A percentile compares a stretch with the other conserved stretches of the same genome.
Evolutionary conservation across 2,797 vertebrate species (phyloP).

Genomic region (Danio aesculapii): DNA sequence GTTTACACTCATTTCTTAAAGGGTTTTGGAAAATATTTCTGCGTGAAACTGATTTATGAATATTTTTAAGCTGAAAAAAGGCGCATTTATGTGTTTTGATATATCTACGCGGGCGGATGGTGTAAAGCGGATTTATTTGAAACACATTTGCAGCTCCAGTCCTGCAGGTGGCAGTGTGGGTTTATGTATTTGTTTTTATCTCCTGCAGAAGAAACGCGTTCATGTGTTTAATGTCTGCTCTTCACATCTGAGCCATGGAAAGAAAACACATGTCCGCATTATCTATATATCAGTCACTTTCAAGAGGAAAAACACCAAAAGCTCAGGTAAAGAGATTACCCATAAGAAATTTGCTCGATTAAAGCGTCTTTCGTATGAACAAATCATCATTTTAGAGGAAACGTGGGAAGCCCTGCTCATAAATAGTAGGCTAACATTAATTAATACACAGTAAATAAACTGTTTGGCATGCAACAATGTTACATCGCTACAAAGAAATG

Average conservation of each 20-base stretch:
- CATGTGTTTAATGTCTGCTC: conserved; percentile 29
- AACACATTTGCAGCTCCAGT: background rate
- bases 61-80: background rate
- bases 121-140: background rate
- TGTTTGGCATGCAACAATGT: no score
- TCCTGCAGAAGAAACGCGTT: conserved; percentile 17
- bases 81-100: background rate
- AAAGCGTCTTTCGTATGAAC: background rate
- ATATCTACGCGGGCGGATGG: background rate
- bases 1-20: background rate
- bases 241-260: conserved; percentile 70
- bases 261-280: conserved; percentile 80
- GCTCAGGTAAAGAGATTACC: conserved; percentile 65
- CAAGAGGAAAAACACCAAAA: conserved; percentile 50
- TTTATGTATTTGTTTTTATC: background rate
- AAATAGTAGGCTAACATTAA: no score
- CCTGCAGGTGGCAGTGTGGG: background rate
- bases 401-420: background rate
- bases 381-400: background rate
- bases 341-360: background rate
- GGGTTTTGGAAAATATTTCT: background rate
- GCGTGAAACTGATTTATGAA: background rate
- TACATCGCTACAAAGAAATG: background rate
- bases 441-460: no score
- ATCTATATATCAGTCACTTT: conserved; percentile 71